Evolutionary conservation across 2,797 vertebrate genomes (phyloP), one percentile per base, ranked within the genome.

Genomic region (Agapornis canus): DNA sequence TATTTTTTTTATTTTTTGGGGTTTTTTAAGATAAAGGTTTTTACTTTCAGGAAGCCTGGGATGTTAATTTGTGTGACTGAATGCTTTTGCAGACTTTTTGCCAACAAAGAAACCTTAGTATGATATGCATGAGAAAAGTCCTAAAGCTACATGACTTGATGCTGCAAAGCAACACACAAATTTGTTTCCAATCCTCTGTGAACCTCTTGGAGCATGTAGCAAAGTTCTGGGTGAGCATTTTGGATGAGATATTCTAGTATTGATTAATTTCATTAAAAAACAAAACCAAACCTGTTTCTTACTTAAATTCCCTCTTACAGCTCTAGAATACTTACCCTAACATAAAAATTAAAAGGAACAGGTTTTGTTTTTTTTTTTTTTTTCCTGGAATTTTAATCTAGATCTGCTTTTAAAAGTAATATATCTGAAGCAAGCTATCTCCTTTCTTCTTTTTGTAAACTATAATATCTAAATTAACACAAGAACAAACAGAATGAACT

Each of bases 1-100:
- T 23, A n/a, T 16, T 47, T 29, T 25, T 10, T 13, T 37, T 7
- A 35, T 39, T 39, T 37, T 65, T 47, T 18, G 35, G 35, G 35
- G 7, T 35, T 35, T 35, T 52, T 43, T 4, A 21, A 22, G 3
- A 29, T 16, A 26, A 31, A 23, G 0, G 0, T 4, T 32, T 65
- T 64, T 75, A 4, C 4, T 72, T 72, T 86, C 35, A 68, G 54
- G 43, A 76, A 86, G 11, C 8, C 29, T 47, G 42, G 37, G 20
- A 61, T 68, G n/a, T 22, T 57, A 13, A 27, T n/a, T 68, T 72
- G 5, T 57, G 16, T 57, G 42, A 56, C 9, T 68, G 85, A 85
- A 42, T 63, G 15, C 5, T 65, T 63, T 47, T 32, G 19, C 25
- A 84, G 20, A 7, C 43, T 49, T 84, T 84, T 70, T 72, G 5